Percentiles rank a stretch among this genome's conserved stretches.
These are phyloP conservation scores for Acronicta psi DNA, from an alignment of 2,888 invertebrate genomes.

Conservation along the genomic window DNA sequence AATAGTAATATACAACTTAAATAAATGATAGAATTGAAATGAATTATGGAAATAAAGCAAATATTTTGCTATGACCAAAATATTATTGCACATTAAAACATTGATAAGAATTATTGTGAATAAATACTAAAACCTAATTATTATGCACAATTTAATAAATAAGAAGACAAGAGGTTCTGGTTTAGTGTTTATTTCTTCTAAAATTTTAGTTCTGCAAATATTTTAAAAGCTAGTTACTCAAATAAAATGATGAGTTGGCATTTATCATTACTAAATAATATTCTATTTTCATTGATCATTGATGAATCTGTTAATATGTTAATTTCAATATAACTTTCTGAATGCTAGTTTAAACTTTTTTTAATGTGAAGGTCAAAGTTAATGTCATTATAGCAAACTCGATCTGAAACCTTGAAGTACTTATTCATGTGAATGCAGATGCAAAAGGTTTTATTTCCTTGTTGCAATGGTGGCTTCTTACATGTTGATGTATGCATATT, in stretches of 20 bases:
- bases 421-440: background rate
- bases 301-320: too few relatives aligned
- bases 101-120: slow-evolving; percentile 3
- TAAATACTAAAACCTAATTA: slow-evolving; percentile 3
- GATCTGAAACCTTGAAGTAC: background rate
- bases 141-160: slow-evolving; percentile 26
- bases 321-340: background rate
- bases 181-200: slow-evolving; percentile 10
- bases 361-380: slow-evolving; percentile 13
- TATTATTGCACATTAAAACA: background rate
- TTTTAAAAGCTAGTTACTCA: background rate
- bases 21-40: too few relatives aligned
- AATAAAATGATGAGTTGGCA: slow-evolving; percentile 12
- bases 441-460: background rate
- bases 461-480: background rate
- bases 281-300: background rate
- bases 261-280: slow-evolving; percentile 8
- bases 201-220: slow-evolving; percentile 6
- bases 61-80: background rate
- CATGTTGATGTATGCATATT: background rate
- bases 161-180: slow-evolving; percentile 34
- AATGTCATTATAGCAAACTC: slow-evolving; percentile 13
- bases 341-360: slow-evolving; percentile 5
- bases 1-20: too few relatives aligned
- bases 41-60: too few relatives aligned